phyloP scores from a whole-genome alignment of 1,140 invertebrate species.

The Zaprionus camerounensis region DNA sequence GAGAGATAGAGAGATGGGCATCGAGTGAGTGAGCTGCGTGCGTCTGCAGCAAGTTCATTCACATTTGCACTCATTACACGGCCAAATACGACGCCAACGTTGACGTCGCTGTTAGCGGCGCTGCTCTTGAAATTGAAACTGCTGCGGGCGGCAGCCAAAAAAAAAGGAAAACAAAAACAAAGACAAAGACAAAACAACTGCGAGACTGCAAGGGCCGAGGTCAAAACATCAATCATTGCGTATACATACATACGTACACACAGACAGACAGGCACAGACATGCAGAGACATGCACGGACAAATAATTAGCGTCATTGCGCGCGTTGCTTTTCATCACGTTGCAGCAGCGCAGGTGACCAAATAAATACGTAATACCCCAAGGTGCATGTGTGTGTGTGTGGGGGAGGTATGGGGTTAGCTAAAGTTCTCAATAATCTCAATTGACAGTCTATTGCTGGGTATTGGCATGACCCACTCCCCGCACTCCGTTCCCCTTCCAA shows the following conservation, averaged over 20 bases:
- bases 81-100: constrained; percentile 53
- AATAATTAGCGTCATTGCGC: constrained; percentile 6
- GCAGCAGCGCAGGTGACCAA: constrained; percentile 49
- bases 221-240: constrained; percentile 2
- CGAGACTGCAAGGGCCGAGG: constrained; percentile 33
- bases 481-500: neutral
- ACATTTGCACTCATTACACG: constrained; percentile 81
- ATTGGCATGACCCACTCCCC: no score
- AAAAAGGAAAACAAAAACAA: constrained; percentile 25
- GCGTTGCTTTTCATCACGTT: constrained; percentile 17
- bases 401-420: neutral
- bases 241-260: neutral
- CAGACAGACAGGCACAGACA: neutral
- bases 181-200: constrained; percentile 5
- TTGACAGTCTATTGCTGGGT: neutral
- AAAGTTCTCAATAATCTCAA: neutral
- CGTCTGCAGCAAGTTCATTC: constrained; percentile 79
- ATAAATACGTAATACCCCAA: constrained; percentile 31
- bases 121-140: constrained; percentile 58
- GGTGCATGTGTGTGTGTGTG: neutral
- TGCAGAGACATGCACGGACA: neutral
- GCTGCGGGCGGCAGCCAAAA: constrained; percentile 11
- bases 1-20: constrained; percentile 8
- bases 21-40: constrained; percentile 58
- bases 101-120: constrained; percentile 7